phyloP scores from a whole-genome alignment of 2,113 vertebrate genomes.

The Tachysurus fulvidraco region DNA sequence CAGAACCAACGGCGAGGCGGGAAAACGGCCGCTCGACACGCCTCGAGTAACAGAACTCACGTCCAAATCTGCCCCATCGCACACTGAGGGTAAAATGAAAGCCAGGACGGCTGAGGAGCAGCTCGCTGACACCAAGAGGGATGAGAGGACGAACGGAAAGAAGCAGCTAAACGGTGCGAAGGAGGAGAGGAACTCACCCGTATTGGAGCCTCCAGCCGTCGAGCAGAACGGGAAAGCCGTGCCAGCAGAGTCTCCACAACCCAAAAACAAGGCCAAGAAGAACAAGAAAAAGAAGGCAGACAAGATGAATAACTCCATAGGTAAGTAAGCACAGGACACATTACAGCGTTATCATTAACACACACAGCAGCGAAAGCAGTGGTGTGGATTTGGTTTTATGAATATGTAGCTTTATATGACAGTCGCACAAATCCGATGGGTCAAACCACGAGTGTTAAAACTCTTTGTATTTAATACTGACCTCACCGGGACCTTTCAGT shows the following conservation, averaged over 20 bases:
- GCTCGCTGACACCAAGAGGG: conserved; percentile 72
- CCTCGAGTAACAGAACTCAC: conserved; percentile 64
- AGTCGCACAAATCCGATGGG: too few relatives aligned
- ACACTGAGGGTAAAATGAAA: conserved; percentile 64
- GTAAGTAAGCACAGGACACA: conserved; percentile 63
- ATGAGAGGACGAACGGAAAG: conserved; percentile 74
- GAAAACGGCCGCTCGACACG: conserved; percentile 69
- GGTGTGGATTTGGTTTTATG: background rate
- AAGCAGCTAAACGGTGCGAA: conserved; percentile 79
- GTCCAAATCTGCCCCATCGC: conserved; percentile 64
- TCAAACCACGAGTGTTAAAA: too few relatives aligned
- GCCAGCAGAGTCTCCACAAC: conserved; percentile 79
- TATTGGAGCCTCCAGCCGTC: conserved; percentile 63
- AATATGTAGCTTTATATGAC: background rate
- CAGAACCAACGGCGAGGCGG: conserved; percentile 64
- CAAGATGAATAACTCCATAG: conserved; percentile 86
- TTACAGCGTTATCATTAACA: background rate
- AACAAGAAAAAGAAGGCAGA: conserved; percentile 96
- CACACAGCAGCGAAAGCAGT: background rate
- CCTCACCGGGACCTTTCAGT: too few relatives aligned
- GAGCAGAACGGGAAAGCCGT: conserved; percentile 76
- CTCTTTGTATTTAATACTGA: too few relatives aligned
- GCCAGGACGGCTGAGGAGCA: conserved; percentile 71
- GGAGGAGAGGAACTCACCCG: conserved; percentile 74
- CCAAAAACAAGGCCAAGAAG: conserved; percentile 81